Conservation (phyloP, 2,888 invertebrate genomes). For the Herminia tarsipennalis region DNA sequence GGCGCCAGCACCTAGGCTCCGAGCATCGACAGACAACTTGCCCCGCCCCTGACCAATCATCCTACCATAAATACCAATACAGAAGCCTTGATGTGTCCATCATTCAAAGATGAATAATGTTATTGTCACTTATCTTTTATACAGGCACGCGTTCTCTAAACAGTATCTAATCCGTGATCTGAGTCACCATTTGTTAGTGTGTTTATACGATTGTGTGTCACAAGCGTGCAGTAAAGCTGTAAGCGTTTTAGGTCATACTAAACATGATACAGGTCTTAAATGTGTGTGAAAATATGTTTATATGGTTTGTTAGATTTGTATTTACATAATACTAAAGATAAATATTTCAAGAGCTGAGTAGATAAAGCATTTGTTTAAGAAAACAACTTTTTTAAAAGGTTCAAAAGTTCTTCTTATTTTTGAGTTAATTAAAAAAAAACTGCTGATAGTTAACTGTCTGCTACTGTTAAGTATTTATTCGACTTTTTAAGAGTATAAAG, state of each 20-base stretch:
- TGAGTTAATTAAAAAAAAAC: too few species aligned
- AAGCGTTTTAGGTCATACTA: slow-evolving; percentile 23
- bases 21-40: slow-evolving; percentile 4
- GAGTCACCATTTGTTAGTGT: slow-evolving; percentile 9
- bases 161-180: slow-evolving; percentile 15
- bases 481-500: too few species aligned
- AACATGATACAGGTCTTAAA: slow-evolving; percentile 10
- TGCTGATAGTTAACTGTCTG: too few species aligned
- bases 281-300: slow-evolving; percentile 14
- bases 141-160: slow-evolving; percentile 45
- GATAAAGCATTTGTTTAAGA: too few species aligned
- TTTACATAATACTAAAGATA: too few species aligned
- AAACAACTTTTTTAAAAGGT: too few species aligned
- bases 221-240: background rate
- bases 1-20: slow-evolving; percentile 26
- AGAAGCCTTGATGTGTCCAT: slow-evolving; percentile 71
- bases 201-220: slow-evolving; percentile 16
- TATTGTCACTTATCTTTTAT: slow-evolving; percentile 50
- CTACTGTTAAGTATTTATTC: too few species aligned
- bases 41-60: slow-evolving; percentile 26
- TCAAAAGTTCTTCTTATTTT: too few species aligned
- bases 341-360: too few species aligned
- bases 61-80: slow-evolving; percentile 33
- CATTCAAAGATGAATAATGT: slow-evolving; percentile 56
- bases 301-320: background rate